Evolutionary conservation across 1,140 invertebrate species (phyloP).

Genomic region (Ceratosolen solmsi): DNA sequence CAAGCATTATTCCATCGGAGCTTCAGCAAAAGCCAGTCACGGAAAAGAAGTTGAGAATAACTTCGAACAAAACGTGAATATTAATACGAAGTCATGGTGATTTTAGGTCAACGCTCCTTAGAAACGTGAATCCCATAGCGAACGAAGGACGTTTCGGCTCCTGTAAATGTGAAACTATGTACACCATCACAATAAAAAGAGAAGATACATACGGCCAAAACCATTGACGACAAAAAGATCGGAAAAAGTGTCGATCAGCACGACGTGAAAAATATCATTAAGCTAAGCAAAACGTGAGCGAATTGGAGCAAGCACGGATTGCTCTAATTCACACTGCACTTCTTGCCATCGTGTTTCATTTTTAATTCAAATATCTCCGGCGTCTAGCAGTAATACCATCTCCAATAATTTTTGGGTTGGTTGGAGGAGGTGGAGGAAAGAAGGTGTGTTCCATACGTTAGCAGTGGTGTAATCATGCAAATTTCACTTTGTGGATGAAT

Average conservation of each 20-base stretch:
- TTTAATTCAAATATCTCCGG: too few species aligned
- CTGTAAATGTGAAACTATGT: neutral
- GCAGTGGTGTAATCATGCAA: neutral
- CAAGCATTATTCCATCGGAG: neutral
- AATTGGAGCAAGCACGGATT: constrained; percentile 33
- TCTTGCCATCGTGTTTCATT: neutral
- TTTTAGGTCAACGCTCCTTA: constrained; percentile 18
- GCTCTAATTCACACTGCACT: constrained; percentile 37
- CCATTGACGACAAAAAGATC: neutral
- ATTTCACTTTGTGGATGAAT: constrained; percentile 1
- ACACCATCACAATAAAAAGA: neutral
- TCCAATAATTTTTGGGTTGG: too few species aligned
- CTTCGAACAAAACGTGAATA: neutral
- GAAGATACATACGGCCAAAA: neutral
- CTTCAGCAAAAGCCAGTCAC: neutral
- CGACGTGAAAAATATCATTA: neutral
- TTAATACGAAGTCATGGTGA: neutral
- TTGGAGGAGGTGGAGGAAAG: neutral
- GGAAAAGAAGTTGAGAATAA: neutral
- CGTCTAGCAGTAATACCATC: too few species aligned
- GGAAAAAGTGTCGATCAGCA: neutral
- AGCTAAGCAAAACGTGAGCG: constrained; percentile 20
- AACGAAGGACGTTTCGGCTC: neutral
- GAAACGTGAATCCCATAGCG: neutral
- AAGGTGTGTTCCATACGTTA: neutral